Evolutionary conservation across 2,113 vertebrate genomes (phyloP).

Genomic region (Puma concolor): DNA sequence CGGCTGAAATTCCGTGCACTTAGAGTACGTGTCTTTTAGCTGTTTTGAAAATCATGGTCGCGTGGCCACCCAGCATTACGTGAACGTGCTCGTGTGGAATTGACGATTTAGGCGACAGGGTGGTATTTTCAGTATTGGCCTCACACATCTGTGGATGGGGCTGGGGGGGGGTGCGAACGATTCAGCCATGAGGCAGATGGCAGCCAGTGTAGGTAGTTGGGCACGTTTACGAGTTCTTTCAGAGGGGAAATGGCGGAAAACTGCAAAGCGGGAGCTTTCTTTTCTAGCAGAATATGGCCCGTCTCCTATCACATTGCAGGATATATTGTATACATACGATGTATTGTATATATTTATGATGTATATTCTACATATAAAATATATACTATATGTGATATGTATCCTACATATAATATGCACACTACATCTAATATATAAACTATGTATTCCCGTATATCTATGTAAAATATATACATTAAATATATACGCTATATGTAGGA

Average conservation of each 20-base stretch:
- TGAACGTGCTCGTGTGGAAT: constrained; percentile 54
- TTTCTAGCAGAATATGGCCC: not conserved
- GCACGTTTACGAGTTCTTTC: not conserved
- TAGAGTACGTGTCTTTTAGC: constrained; percentile 52
- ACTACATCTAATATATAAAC: not conserved
- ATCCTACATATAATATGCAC: accelerated
- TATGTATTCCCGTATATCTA: not conserved
- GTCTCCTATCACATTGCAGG: too few species aligned
- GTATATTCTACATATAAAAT: not conserved
- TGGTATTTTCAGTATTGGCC: accelerated
- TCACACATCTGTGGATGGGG: not conserved
- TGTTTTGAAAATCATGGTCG: not conserved
- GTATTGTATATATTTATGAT: not conserved
- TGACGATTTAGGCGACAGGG: not conserved
- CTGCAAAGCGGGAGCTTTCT: not conserved
- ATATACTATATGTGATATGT: accelerated
- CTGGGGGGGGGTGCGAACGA: not conserved
- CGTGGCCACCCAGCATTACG: constrained; percentile 56
- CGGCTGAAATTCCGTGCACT: constrained; percentile 65
- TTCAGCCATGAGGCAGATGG: not conserved
- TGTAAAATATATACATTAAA: not conserved
- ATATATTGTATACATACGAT: too few species aligned
- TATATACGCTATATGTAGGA: too few species aligned
- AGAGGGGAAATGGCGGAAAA: not conserved
- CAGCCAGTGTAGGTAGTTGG: not conserved